Evolutionary conservation across 1,140 invertebrate genomes (phyloP), one percentile per base, ranked within the genome.

Genomic region (Ephestia elutella): DNA sequence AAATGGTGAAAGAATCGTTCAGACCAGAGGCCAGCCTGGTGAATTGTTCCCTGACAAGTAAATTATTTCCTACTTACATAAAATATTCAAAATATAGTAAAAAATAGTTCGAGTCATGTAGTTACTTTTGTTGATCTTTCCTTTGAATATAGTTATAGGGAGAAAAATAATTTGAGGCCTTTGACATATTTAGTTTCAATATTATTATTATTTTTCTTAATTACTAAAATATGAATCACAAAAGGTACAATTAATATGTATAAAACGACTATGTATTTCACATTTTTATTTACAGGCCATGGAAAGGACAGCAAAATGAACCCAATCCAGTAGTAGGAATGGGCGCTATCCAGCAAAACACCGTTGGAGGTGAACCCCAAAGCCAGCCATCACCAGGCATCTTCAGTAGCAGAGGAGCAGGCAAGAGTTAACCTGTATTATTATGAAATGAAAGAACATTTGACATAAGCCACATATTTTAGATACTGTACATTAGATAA

Each of bases 31-130:
- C 5, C 86, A 88, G 20, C 86, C 86, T 32, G 86, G 86, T 11
- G 86, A 86, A 70, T 61, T 88, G 0, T 86, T 86, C 70, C 82
- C 86, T 21, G 86, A 86, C 56, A 87, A 87, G 85, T 87, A 69
- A 73, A 75, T 56, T 20, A 38, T 20, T 19, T 7, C 35, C n/a
- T 38, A 44, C 13, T 44, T n/a, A 15, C 13, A 15, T 44, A 32
- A 7, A 25, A 25, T 25, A 25, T 25, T 2, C 21, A 2, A 25
- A 25, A 25, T 3, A 25, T 25, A n/a, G 25, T 5, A 28, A 28
- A 8, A 28, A 5, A 28, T 28, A 28, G 3, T 28, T 28, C 25
- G 25, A 28, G n/a, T n/a, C n/a, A n/a, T n/a, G n/a, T n/a, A n/a
- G n/a, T n/a, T n/a, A n/a, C n/a, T n/a, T n/a, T n/a, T n/a, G n/a